A percentile compares a stretch with the other conserved stretches of the same genome.
Evolutionary conservation across 92 coral and sea anemone species (phyloP).

Genomic region (Actinernus sp.): DNA sequence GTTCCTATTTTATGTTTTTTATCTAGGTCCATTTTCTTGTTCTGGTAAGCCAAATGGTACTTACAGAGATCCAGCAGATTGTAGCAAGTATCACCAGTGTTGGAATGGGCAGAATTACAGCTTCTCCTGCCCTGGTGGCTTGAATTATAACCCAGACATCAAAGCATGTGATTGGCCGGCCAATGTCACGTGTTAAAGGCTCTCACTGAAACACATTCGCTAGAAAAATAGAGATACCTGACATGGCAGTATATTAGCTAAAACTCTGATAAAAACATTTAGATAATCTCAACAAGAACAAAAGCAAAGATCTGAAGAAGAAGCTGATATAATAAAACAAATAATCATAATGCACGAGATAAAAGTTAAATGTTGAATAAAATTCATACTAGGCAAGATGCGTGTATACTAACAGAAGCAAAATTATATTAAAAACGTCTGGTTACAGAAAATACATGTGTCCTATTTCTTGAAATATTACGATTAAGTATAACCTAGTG

Average conservation of each 20-base stretch:
- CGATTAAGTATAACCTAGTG: too few species aligned
- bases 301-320: too few species aligned
- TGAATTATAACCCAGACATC: conserved; percentile 26
- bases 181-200: conserved; percentile 40
- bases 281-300: too few species aligned
- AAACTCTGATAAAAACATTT: too few species aligned
- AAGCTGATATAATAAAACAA: too few species aligned
- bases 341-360: neutral
- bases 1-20: conserved; percentile 7
- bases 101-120: conserved; percentile 31
- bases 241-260: too few species aligned
- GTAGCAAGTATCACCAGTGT: conserved; percentile 60
- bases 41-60: conserved; percentile 42
- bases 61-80: conserved; percentile 54
- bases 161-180: conserved; percentile 70
- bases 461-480: too few species aligned
- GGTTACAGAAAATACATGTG: too few species aligned
- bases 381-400: neutral
- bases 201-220: neutral
- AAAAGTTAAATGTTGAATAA: neutral
- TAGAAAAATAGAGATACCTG: too few species aligned
- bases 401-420: too few species aligned
- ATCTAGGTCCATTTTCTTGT: conserved; percentile 55
- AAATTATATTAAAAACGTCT: too few species aligned
- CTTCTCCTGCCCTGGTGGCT: conserved; percentile 52